These are phyloP conservation scores for Littorina saxatilis DNA, from an alignment of 1,140 invertebrate genomes.

Conservation along the genomic window DNA sequence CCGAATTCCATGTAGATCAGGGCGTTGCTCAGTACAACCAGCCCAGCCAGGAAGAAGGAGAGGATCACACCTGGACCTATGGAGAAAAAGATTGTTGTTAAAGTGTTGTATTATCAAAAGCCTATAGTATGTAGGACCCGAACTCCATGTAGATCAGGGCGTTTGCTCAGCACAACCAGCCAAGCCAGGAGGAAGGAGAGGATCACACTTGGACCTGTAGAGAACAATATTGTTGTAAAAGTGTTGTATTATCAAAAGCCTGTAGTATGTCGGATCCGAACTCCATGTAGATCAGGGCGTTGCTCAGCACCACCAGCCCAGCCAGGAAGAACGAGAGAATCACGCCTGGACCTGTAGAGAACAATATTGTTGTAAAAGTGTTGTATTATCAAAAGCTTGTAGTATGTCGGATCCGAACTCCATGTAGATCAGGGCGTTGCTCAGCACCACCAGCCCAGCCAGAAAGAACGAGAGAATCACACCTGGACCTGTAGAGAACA, in stretches of 20 bases:
- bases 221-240: too few species aligned
- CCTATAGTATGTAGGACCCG: conserved; percentile 89
- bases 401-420: conserved; percentile 93
- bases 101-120: too few species aligned
- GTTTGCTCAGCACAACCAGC: conserved; percentile 87
- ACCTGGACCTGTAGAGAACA: conserved; percentile 83
- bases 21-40: conserved; percentile 89
- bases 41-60: conserved; percentile 89
- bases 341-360: conserved; percentile 84
- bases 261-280: conserved; percentile 92
- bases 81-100: too few species aligned
- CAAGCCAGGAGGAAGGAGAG: conserved; percentile 91
- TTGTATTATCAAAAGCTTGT: too few species aligned
- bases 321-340: conserved; percentile 90
- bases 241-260: too few species aligned
- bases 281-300: conserved; percentile 93
- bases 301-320: conserved; percentile 87
- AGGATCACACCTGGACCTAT: conserved; percentile 86
- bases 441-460: conserved; percentile 88
- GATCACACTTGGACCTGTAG: conserved; percentile 86
- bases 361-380: too few species aligned
- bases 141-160: conserved; percentile 95
- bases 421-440: conserved; percentile 93
- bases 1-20: conserved; percentile 95
- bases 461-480: conserved; percentile 90